These are phyloP conservation scores for Tanytarsus gracilentus DNA, from an alignment of 2,888 invertebrate species.

Conservation along the genomic window DNA sequence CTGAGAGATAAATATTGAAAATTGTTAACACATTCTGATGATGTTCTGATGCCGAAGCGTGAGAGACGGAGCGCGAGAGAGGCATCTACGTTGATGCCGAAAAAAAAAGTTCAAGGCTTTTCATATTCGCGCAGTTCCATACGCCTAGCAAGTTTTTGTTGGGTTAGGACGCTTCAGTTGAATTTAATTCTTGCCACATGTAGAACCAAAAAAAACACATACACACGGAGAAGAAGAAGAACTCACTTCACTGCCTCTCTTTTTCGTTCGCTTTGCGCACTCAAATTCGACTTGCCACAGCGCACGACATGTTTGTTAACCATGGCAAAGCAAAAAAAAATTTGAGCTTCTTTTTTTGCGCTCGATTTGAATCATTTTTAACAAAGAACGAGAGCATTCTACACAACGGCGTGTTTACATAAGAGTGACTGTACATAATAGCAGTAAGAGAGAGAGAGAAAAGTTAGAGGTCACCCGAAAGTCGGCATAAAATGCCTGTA, in stretches of 20 bases:
- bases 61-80: no score
- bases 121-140: no score
- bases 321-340: background rate
- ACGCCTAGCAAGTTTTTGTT: conserved; percentile 13
- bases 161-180: conserved; percentile 16
- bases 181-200: background rate
- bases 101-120: conserved; percentile 13
- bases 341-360: background rate
- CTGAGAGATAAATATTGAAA: no score
- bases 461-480: no score
- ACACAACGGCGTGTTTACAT: no score
- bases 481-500: background rate
- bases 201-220: conserved; percentile 5
- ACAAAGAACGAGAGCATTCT: background rate
- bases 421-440: no score
- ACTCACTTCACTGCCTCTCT: background rate
- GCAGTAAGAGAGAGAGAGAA: no score
- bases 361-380: background rate
- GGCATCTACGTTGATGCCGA: background rate
- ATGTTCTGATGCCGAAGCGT: background rate
- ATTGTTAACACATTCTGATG: no score
- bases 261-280: no score
- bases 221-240: background rate
- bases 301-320: no score
- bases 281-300: no score